Conservation (phyloP, 2,888 invertebrate genomes). For the Spodoptera littoralis region DNA sequence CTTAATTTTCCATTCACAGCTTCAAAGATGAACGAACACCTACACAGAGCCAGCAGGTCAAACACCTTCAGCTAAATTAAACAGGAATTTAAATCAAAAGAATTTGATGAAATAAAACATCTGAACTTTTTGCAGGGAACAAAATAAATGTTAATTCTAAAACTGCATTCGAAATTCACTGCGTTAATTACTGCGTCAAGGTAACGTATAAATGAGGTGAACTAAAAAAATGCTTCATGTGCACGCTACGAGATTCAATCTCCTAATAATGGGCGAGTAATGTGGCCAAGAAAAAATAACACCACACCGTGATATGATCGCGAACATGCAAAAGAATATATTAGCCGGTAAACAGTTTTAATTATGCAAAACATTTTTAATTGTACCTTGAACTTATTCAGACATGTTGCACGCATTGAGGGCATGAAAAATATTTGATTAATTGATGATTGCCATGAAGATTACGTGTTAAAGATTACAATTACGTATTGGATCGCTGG, state of each 20-base stretch:
- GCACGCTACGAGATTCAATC: constrained; percentile 82
- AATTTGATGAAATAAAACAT: constrained; percentile 42
- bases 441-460: constrained; percentile 38
- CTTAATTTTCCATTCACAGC: constrained; percentile 41
- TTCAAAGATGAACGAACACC: constrained; percentile 42
- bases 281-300: constrained; percentile 71
- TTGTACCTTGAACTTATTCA: constrained; percentile 79
- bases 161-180: constrained; percentile 66
- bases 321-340: constrained; percentile 78
- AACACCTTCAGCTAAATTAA: constrained; percentile 43
- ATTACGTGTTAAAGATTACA: constrained; percentile 28
- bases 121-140: constrained; percentile 33
- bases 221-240: constrained; percentile 76
- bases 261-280: constrained; percentile 79
- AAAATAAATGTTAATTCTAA: constrained; percentile 50
- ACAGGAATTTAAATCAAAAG: constrained; percentile 37
- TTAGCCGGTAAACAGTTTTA: constrained; percentile 77
- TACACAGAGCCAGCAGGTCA: constrained; percentile 29
- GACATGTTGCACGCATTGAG: constrained; percentile 59
- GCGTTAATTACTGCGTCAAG: constrained; percentile 77
- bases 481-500: constrained; percentile 15
- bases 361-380: constrained; percentile 77
- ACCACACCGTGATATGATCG: constrained; percentile 76
- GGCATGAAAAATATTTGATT: constrained; percentile 51
- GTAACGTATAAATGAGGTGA: constrained; percentile 72